Conservation (phyloP, 2,888 invertebrate species). For the Lycaena phlaeas region DNA sequence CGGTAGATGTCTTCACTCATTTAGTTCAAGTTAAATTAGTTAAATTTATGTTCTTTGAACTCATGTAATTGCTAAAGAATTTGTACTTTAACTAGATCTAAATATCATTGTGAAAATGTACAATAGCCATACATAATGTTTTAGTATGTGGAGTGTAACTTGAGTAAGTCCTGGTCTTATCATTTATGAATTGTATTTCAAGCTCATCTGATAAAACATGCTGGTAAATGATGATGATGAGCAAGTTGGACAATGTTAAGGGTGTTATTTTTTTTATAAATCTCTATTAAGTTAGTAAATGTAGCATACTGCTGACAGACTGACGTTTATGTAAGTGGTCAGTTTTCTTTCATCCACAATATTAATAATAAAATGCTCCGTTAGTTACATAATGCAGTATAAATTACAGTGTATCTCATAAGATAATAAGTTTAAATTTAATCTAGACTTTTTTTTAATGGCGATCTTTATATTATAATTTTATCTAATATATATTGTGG, state of each 20-base stretch:
- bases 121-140: conserved; percentile 55
- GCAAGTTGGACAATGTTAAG: conserved; percentile 60
- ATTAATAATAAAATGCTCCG: conserved; percentile 62
- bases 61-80: conserved; percentile 66
- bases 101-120: conserved; percentile 67
- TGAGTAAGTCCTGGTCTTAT: conserved; percentile 56
- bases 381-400: conserved; percentile 62
- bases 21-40: conserved; percentile 65
- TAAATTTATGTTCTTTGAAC: conserved; percentile 66
- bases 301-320: conserved; percentile 64
- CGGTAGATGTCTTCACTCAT: conserved; percentile 61
- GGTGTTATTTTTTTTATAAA: conserved; percentile 63
- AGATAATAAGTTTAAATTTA: conserved; percentile 70
- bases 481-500: conserved; percentile 81
- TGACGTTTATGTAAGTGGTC: conserved; percentile 57
- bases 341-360: conserved; percentile 74
- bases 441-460: conserved; percentile 73
- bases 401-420: conserved; percentile 73
- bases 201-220: conserved; percentile 67
- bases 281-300: conserved; percentile 60
- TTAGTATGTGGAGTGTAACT: conserved; percentile 65
- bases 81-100: conserved; percentile 73
- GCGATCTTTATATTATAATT: conserved; percentile 75
- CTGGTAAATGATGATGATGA: conserved; percentile 65
- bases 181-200: conserved; percentile 59